Percentiles rank a stretch among this genome's conserved stretches.
These are phyloP conservation scores for Napeogenes sylphis DNA, from an alignment of 2,888 invertebrate genomes.

Conservation along the genomic window DNA sequence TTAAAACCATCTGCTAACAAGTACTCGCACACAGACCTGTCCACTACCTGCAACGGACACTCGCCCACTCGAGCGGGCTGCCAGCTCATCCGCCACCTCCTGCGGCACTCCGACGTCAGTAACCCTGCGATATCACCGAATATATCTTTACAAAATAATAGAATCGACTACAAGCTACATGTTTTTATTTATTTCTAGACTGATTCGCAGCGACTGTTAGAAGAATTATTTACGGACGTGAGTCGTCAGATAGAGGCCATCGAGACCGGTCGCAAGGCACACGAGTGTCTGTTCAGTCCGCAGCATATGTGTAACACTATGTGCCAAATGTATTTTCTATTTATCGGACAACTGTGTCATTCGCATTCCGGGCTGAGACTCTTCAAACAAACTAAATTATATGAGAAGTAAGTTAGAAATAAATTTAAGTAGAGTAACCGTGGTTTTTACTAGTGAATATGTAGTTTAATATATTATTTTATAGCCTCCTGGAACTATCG, in stretches of 20 bases:
- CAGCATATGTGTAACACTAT: constrained; percentile 92
- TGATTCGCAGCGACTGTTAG: constrained; percentile 83
- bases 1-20: constrained; percentile 91
- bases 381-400: constrained; percentile 85
- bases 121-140: background rate
- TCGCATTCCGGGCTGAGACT: constrained; percentile 82
- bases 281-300: constrained; percentile 92
- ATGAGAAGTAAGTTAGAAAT: constrained; percentile 80
- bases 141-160: too few species aligned
- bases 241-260: constrained; percentile 85
- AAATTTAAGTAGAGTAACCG: too few species aligned
- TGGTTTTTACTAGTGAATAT: too few species aligned
- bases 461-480: constrained; percentile 31
- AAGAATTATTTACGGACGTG: constrained; percentile 89
- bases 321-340: constrained; percentile 96
- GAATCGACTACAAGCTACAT: background rate
- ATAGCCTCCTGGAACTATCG: constrained; percentile 87
- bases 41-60: constrained; percentile 76
- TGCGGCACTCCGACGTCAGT: constrained; percentile 81
- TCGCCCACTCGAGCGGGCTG: constrained; percentile 82
- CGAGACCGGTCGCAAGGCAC: constrained; percentile 84
- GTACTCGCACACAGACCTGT: constrained; percentile 89
- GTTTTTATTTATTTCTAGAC: constrained; percentile 54
- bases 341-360: constrained; percentile 91
- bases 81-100: constrained; percentile 85